Evolutionary conservation across 2,888 invertebrate genomes (phyloP).

Genomic region (Phyllotreta cruciferae): DNA sequence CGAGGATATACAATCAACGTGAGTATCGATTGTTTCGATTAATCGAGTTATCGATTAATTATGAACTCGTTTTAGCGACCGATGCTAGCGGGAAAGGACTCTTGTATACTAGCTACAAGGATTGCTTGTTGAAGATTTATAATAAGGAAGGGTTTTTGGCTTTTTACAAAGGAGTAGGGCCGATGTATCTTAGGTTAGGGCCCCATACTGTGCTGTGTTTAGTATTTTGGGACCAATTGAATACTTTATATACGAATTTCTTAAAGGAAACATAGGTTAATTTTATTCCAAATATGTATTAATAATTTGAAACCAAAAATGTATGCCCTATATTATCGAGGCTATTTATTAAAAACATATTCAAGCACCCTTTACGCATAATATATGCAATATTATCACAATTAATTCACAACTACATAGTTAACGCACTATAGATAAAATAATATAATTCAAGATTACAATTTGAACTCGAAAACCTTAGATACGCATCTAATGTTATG

Average conservation of each 20-base stretch:
- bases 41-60: too few species aligned
- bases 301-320: neutral
- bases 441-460: too few species aligned
- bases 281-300: neutral
- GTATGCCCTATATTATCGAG: too few species aligned
- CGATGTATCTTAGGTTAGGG: conserved; percentile 86
- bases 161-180: conserved; percentile 89
- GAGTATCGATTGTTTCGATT: conserved; percentile 11
- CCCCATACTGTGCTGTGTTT: conserved; percentile 89
- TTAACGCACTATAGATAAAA: too few species aligned
- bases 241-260: conserved; percentile 55
- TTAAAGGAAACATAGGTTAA: neutral
- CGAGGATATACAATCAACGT: conserved; percentile 82
- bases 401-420: too few species aligned
- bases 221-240: conserved; percentile 85
- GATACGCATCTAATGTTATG: too few species aligned
- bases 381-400: too few species aligned
- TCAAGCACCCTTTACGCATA: too few species aligned
- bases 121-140: conserved; percentile 80
- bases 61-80: conserved; percentile 59
- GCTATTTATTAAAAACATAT: too few species aligned
- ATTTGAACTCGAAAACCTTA: too few species aligned
- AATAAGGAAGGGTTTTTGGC: conserved; percentile 79
- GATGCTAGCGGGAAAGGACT: conserved; percentile 67
- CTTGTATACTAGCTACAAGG: conserved; percentile 75